These are phyloP conservation scores for Muschampia plurimacula DNA, from an alignment of 2,888 invertebrate genomes.

Conservation along the genomic window DNA sequence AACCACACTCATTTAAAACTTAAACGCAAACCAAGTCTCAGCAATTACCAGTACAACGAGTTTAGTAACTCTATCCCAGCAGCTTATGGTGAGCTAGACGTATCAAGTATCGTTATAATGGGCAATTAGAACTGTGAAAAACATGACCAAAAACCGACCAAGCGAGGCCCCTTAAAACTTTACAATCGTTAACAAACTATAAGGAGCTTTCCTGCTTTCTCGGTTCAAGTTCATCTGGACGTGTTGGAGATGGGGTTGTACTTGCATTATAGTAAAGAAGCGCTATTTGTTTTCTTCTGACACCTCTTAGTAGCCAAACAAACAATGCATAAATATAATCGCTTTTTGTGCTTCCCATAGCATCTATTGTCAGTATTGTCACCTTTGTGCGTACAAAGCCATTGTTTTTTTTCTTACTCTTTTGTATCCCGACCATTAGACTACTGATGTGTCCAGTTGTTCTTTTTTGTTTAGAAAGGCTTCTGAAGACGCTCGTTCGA, in stretches of 20 bases:
- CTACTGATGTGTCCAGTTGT: constrained; percentile 65
- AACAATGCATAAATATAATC: constrained; percentile 79
- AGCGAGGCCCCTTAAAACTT: constrained; percentile 47
- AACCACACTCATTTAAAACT: too few species aligned
- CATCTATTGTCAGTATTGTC: constrained; percentile 75
- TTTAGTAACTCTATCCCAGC: constrained; percentile 15
- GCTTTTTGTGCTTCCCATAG: constrained; percentile 76
- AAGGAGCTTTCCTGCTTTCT: background rate
- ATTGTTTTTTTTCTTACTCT: constrained; percentile 64
- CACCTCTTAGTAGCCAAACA: constrained; percentile 79
- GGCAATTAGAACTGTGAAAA: constrained; percentile 80
- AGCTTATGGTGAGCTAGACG: constrained; percentile 47
- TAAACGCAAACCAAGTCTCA: too few species aligned
- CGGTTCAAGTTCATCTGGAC: constrained; percentile 51
- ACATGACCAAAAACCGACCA: constrained; percentile 53
- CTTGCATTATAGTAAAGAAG: constrained; percentile 53
- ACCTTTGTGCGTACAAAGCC: constrained; percentile 66
- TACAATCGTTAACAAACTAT: constrained; percentile 13
- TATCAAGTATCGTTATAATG: constrained; percentile 83
- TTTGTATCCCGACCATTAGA: constrained; percentile 57
- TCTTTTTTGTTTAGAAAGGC: constrained; percentile 49
- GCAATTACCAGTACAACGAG: background rate
- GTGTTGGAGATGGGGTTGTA: constrained; percentile 65
- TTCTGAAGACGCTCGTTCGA: constrained; percentile 42
- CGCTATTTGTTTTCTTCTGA: constrained; percentile 81